Base-by-base conservation (phyloP, 2,888 invertebrate species). In the Microplitis manilae region DNA sequence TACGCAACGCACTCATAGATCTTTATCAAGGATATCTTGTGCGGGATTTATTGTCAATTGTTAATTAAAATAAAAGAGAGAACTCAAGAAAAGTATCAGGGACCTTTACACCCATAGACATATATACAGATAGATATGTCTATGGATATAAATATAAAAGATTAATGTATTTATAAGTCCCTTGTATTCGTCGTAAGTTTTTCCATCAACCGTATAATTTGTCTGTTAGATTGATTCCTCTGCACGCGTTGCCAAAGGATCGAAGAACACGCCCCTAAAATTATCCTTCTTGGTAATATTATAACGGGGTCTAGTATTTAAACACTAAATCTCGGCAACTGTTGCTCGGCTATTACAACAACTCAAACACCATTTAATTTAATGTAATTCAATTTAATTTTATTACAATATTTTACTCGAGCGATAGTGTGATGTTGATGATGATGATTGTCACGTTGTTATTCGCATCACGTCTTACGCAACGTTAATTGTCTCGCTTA, bases 161-260 rank as follows among this genome's bases (percentile, higher is more conserved):
- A 30, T 30, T 30, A 30, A 30, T 30, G 30, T 30, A 30, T 30
- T 30, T 30, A 30, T 30, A 30, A 30, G 4, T 4, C 30, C 4
- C 30, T 30, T 30, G 30, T 30, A 30, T 30, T 30, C 30, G 30
- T 30, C 30, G 30, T 30, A 30, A 30, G 30, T 30, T 30, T 30
- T 30, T 30, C 61, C 70, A 74, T 30, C 30, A 30, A 72, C 69
- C 73, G 50, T 77, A 74, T 77, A 77, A 77, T 74, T 77, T 77
- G 70, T 59, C 39, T 60, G 38, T 39, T 38, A 67, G 77, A 77
- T 77, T 77, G 77, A 77, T 74, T 76, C 70, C 74, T 64, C 70
- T 39, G 77, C 77, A 69, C 77, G 77, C 68, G 77, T 70, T 41
- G n/a, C 59, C 70, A 13, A 30, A 30, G 41, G 60, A 50, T 13